Base-by-base conservation (phyloP, 2,113 vertebrate genomes). In the Hypomesus transpacificus region DNA sequence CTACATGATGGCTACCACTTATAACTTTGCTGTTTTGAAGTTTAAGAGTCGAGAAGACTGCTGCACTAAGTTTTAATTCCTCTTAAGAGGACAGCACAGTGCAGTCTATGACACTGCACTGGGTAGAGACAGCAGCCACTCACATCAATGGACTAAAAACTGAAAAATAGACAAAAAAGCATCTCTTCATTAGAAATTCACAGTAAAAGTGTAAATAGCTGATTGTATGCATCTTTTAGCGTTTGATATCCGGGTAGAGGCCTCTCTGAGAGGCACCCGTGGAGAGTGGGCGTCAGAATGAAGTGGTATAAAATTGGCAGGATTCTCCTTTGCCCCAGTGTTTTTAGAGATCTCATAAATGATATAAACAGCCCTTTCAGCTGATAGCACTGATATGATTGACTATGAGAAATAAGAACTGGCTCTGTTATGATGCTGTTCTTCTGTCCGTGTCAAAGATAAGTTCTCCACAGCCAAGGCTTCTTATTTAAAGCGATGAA, bases 1-100 rank as follows among this genome's bases (percentile, higher is more conserved):
- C 96, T 99, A 98, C 97, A 98, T 99, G 97, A 99, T 99, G 97
- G 96, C 96, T 94, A 97, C 97, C 85, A 99, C 97, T 93, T 99
- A 99, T 98, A 99, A 99, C 95, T 98, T 95, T 98, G 96, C 96
- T 76, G 96, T 99, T 95, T 96, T 99, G 96, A 99, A 98, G 97
- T 97, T 98, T 98, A 98, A 98, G 95, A 98, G 96, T 98, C 95
- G 95, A 95, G 96, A 98, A 95, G 96, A 98, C 91, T 99, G 96
- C 96, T 99, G 97, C 95, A 99, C 97, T 95, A 98, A 98, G 92
- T 98, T 99, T 94, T 99, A 97, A 93, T 87, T 88, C 88, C 88
- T 87, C 68, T 83, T 82, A 73, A 22, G 85, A 91, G 91, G 88
- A 88, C 88, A 92, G 91, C 91, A 86, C 88, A 83, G 88, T 86